Evolutionary conservation across 2,888 invertebrate species (phyloP).

Genomic region (Euzetes globulus): DNA sequence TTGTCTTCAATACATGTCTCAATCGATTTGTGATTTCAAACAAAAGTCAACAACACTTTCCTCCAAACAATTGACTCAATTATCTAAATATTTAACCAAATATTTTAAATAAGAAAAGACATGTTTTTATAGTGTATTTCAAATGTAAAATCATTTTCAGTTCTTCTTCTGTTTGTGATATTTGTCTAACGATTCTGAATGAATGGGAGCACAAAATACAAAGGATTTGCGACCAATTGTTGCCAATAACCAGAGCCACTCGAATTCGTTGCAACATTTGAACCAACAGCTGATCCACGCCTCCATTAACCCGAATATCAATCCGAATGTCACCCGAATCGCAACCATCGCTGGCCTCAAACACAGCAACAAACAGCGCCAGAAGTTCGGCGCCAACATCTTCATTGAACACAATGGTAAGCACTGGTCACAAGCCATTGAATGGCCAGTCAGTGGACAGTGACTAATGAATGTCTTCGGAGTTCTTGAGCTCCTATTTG

Average conservation of each 20-base stretch:
- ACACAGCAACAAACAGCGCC: constrained; percentile 13
- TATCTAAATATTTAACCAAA: no score
- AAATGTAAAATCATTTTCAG: not conserved
- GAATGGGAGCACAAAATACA: constrained; percentile 24
- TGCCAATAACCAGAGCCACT: not conserved
- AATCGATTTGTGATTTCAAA: no score
- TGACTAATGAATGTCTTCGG: not conserved
- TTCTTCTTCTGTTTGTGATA: not conserved
- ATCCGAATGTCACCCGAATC: constrained; percentile 18
- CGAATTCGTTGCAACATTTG: not conserved
- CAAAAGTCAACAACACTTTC: no score
- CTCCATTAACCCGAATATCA: constrained; percentile 9
- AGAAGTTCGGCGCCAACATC: constrained; percentile 56
- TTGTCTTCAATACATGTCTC: no score
- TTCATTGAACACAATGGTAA: constrained; percentile 91
- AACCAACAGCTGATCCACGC: constrained; percentile 10
- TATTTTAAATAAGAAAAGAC: not conserved
- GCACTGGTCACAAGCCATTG: no score
- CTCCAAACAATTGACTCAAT: no score
- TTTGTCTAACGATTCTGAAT: not conserved
- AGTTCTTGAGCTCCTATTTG: constrained; percentile 17
- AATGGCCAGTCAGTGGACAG: not conserved
- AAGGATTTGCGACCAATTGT: constrained; percentile 24
- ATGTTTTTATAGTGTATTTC: no score
- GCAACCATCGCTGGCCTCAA: constrained; percentile 23